A percentile compares a stretch with the other conserved stretches of the same genome.
Conservation (phyloP, 1,140 invertebrate genomes). For the Polyergus mexicanus region DNA sequence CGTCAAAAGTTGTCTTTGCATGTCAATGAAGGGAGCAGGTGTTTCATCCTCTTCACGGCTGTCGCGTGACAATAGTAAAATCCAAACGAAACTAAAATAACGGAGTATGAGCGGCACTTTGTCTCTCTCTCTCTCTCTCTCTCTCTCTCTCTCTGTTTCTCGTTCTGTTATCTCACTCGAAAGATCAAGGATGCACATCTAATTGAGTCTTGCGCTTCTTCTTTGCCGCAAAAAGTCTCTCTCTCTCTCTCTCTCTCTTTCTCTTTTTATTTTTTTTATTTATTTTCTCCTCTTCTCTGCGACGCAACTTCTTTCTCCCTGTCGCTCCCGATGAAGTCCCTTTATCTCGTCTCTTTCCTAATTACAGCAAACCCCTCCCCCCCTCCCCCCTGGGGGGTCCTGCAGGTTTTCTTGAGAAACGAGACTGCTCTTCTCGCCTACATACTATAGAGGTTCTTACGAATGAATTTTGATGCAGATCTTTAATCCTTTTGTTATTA, state of each 20-base stretch:
- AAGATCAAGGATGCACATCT: slow-evolving; percentile 57
- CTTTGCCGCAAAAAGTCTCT: slow-evolving; percentile 26
- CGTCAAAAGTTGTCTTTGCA: slow-evolving; percentile 77
- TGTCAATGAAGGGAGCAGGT: slow-evolving; percentile 81
- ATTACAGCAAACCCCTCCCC: slow-evolving; percentile 26
- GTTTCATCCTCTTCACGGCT: slow-evolving; percentile 79
- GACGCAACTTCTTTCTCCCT: slow-evolving; percentile 24
- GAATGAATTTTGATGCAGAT: slow-evolving; percentile 30
- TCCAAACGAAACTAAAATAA: slow-evolving; percentile 74
- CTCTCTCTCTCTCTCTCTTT: slow-evolving; percentile 42
- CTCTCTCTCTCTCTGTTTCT: slow-evolving; percentile 54
- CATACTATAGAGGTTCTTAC: slow-evolving; percentile 75
- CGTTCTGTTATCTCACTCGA: slow-evolving; percentile 46
- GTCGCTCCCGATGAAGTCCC: background rate
- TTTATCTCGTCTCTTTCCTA: slow-evolving; percentile 44
- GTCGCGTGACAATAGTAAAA: slow-evolving; percentile 79
- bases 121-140: slow-evolving; percentile 51
- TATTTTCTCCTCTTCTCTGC: slow-evolving; percentile 21
- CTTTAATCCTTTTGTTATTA: background rate
- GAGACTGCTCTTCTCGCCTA: slow-evolving; percentile 81
- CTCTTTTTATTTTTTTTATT: slow-evolving; percentile 20
- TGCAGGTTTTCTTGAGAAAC: slow-evolving; percentile 73
- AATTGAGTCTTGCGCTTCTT: slow-evolving; percentile 49
- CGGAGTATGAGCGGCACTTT: slow-evolving; percentile 69
- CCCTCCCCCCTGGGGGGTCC: slow-evolving; percentile 53